These are phyloP conservation scores for Luehdorfia chinensis DNA, from an alignment of 1,140 invertebrate species.

Conservation along the genomic window DNA sequence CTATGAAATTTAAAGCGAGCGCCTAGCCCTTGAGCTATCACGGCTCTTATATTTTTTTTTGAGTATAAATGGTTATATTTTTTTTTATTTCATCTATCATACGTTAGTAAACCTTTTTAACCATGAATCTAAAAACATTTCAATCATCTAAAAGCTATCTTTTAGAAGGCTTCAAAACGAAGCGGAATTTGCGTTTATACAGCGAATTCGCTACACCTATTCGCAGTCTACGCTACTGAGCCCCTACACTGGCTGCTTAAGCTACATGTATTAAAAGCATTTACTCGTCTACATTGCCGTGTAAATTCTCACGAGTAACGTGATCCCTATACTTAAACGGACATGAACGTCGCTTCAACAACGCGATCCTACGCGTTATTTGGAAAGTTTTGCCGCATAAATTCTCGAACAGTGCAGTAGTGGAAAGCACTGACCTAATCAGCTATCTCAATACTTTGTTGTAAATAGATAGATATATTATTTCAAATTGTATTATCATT, in stretches of 20 bases:
- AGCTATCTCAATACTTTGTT: too few species aligned
- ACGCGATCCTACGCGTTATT: too few species aligned
- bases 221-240: background rate
- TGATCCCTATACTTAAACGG: background rate
- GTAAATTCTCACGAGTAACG: conserved; percentile 4
- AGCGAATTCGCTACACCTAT: conserved; percentile 18
- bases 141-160: conserved; percentile 40
- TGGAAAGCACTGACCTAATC: too few species aligned
- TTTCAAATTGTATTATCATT: too few species aligned
- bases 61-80: background rate
- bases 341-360: background rate
- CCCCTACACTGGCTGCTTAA: conserved; percentile 11
- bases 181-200: conserved; percentile 19
- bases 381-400: too few species aligned
- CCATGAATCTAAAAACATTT: conserved; percentile 23
- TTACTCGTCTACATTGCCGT: conserved; percentile 15
- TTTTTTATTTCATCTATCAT: conserved; percentile 4
- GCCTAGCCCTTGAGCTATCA: too few species aligned
- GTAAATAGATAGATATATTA: too few species aligned
- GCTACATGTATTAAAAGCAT: conserved; percentile 17
- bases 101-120: conserved; percentile 14
- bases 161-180: conserved; percentile 28
- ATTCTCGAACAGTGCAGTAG: too few species aligned
- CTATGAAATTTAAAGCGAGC: too few species aligned
- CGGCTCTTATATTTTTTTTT: too few species aligned